Conservation (phyloP, 2,113 vertebrate species). For the Corynorhinus townsendii region DNA sequence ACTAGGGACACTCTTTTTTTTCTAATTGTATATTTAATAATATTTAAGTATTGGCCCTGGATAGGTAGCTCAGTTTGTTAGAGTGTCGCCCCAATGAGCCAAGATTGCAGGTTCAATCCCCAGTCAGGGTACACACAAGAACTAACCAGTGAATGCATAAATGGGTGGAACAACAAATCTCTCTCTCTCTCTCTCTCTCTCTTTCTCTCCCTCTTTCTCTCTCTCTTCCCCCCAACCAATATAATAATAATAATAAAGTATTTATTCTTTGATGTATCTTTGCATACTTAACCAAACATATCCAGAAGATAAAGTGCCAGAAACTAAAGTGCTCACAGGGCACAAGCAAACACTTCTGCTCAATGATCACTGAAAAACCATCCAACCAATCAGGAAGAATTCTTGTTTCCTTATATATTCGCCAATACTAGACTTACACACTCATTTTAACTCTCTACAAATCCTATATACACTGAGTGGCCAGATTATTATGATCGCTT, state of each 20-base stretch:
- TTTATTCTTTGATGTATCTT: neutral
- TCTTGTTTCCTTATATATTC: neutral
- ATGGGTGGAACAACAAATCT: neutral
- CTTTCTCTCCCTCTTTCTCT: neutral
- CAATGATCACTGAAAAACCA: neutral
- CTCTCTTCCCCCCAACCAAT: neutral
- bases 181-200: neutral
- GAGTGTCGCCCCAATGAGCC: neutral
- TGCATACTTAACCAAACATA: neutral
- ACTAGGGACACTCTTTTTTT: neutral
- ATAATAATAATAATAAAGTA: neutral
- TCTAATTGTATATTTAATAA: neutral
- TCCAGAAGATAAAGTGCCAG: neutral
- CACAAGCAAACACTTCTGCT: neutral
- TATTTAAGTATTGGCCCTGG: neutral
- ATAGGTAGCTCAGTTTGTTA: neutral
- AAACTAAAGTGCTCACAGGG: neutral
- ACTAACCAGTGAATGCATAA: neutral
- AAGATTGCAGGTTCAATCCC: neutral
- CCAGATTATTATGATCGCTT: no score
- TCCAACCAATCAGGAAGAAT: neutral
- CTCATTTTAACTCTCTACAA: neutral
- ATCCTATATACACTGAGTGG: neutral
- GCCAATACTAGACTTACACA: neutral
- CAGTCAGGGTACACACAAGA: neutral